Percentiles rank a stretch among this genome's conserved stretches.
These are phyloP conservation scores for Tyria jacobaeae DNA, from an alignment of 2,888 invertebrate genomes.

Conservation along the genomic window DNA sequence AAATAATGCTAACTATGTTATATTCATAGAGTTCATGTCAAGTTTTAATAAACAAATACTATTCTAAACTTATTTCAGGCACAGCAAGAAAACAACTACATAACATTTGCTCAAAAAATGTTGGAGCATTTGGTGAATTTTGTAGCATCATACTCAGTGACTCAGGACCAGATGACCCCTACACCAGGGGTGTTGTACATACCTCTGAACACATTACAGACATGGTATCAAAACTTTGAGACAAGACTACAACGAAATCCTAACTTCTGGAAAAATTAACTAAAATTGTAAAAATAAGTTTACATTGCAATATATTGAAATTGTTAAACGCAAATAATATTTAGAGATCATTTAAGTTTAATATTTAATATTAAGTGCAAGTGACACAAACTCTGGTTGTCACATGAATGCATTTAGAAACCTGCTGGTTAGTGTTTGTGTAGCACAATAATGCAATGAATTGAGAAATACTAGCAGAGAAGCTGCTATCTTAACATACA, in stretches of 20 bases:
- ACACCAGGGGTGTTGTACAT: constrained; percentile 94
- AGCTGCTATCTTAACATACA: not conserved
- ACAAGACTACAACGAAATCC: constrained; percentile 95
- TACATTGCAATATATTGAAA: constrained; percentile 16
- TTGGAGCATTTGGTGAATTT: constrained; percentile 97
- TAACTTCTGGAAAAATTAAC: constrained; percentile 94
- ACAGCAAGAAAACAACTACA: constrained; percentile 78
- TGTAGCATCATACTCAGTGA: constrained; percentile 95
- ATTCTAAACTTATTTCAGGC: constrained; percentile 65
- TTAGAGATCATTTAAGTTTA: constrained; percentile 26
- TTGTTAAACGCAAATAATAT: constrained; percentile 29
- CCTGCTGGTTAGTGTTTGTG: constrained; percentile 8
- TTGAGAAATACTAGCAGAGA: not conserved
- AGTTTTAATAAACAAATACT: too few relatives aligned
- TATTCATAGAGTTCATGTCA: too few relatives aligned
- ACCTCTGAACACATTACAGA: constrained; percentile 94
- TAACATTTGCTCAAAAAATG: constrained; percentile 95
- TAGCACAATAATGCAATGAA: constrained; percentile 1
- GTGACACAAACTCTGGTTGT: not conserved
- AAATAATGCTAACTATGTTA: too few relatives aligned
- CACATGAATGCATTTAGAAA: constrained; percentile 2
- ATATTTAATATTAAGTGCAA: constrained; percentile 22
- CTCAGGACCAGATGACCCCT: constrained; percentile 92
- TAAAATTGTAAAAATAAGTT: not conserved
- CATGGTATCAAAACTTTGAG: constrained; percentile 98